Percentiles rank a stretch among this genome's conserved stretches.
Evolutionary conservation across 2,113 vertebrate genomes (phyloP).

Genomic region (Ophiodon elongatus): DNA sequence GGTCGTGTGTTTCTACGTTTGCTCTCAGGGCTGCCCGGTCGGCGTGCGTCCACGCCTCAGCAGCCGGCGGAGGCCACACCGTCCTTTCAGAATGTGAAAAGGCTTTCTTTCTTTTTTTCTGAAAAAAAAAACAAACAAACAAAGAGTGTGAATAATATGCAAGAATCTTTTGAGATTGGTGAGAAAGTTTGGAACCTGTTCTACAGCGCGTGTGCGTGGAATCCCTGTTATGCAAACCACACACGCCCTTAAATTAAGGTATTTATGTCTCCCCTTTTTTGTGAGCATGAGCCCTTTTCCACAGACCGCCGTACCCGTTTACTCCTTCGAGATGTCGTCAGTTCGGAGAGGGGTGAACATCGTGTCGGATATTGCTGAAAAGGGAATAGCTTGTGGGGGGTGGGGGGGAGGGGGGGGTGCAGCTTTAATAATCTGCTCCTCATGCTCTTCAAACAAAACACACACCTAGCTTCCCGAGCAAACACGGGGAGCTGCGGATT

Average conservation of each 20-base stretch:
- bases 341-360: slow-evolving; percentile 17
- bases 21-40: slow-evolving; percentile 62
- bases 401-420: slow-evolving; percentile 13
- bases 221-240: slow-evolving; percentile 63
- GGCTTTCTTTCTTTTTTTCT: background rate
- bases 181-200: slow-evolving; percentile 29
- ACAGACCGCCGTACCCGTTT: background rate
- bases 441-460: background rate
- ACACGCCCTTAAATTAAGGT: background rate
- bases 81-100: slow-evolving; percentile 78
- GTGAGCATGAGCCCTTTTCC: slow-evolving; percentile 36
- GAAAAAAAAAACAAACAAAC: slow-evolving; percentile 19
- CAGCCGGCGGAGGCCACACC: background rate
- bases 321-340: slow-evolving; percentile 24
- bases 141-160: slow-evolving; percentile 32
- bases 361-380: slow-evolving; percentile 41
- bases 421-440: slow-evolving; percentile 40
- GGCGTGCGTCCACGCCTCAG: slow-evolving; percentile 32
- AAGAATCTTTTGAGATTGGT: slow-evolving; percentile 16
- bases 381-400: background rate
- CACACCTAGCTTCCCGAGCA: slow-evolving; percentile 20
- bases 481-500: slow-evolving; percentile 43
- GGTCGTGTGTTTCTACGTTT: slow-evolving; percentile 15
- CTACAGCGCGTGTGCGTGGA: slow-evolving; percentile 3
- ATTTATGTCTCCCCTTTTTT: slow-evolving; percentile 29